Base-by-base conservation (phyloP, 1,140 invertebrate genomes). In the Phortica variegata region DNA sequence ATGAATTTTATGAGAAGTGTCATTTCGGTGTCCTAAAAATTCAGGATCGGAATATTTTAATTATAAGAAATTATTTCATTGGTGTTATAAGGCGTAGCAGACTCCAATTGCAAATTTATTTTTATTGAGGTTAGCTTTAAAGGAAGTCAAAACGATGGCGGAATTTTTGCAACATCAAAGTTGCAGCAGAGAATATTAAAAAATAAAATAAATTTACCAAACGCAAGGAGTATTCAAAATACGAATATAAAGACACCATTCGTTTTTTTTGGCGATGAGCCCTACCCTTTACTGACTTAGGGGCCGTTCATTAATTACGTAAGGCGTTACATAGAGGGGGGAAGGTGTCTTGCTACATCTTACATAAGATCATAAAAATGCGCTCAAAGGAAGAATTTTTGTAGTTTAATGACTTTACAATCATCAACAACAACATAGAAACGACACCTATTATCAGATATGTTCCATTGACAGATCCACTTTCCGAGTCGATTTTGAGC, bases 81-180 rank as follows among this genome's bases (percentile, higher is more conserved):
- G 8, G 9, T 26, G 7, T 12, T 41, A 13, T 21, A 41, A 20
- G 39, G 39, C 4, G 39, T 41, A 19, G 39, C 39, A 9, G 39
- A 41, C n/a, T 19, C 39, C 3, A 41, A 13, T 12, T 41, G 39
- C 18, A 41, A 20, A 20, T 41, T 26, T 41, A 41, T 20, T 1
- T 41, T 23, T 26, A 41, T 41, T 9, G 39, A 41, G 26, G 16
- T 44, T 26, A 21, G 39, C 10, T 8, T 12, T 15, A 44, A 34
- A 44, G 29, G 42, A 44, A 44, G 31, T 16, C 43, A 36, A 33
- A 44, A 20, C 43, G 43, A 44, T 44, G 32, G 43, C 7, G 32
- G 32, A 17, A 34, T 34, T 34, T 44, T 44, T 36, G 32, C 43
- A 19, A 13, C 5, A 34, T 44, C 32, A n/a, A 44, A n/a, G 13